phyloP scores from a whole-genome alignment of 2,797 vertebrate species.

The Crax fasciolata region DNA sequence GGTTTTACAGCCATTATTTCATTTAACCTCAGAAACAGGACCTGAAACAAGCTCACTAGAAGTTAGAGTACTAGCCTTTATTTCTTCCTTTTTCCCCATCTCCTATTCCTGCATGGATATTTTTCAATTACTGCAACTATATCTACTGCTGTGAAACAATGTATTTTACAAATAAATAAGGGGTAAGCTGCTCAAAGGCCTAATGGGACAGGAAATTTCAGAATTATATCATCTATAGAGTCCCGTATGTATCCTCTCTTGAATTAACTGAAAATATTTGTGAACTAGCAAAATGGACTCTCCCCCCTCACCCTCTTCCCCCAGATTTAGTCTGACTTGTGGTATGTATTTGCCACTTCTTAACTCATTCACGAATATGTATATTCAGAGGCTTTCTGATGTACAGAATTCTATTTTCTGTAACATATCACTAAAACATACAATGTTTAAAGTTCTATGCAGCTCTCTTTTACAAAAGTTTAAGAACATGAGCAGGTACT shows the following conservation, averaged over 20 bases:
- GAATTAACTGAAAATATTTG: not conserved
- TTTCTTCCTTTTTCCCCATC: not conserved
- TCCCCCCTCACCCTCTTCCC: too few species aligned
- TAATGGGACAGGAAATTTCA: not conserved
- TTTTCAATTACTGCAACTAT: not conserved
- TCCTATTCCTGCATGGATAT: not conserved
- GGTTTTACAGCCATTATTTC: not conserved
- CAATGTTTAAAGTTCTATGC: not conserved
- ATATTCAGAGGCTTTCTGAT: not conserved
- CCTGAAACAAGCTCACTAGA: not conserved
- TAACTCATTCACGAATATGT: not conserved
- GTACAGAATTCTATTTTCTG: not conserved
- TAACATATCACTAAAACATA: not conserved
- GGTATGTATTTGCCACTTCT: not conserved
- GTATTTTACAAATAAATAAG: not conserved
- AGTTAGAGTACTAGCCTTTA: not conserved
- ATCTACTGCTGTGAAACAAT: not conserved
- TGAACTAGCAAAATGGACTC: not conserved
- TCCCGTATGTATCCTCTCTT: not conserved
- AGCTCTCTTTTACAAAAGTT: not conserved
- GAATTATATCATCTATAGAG: not conserved
- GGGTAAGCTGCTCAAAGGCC: not conserved
- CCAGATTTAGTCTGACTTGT: accelerated
- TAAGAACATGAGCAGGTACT: not conserved
- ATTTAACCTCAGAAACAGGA: not conserved